phyloP scores from a whole-genome alignment of 2,888 invertebrate species.

The Spatulosminthurus flaviceps region DNA sequence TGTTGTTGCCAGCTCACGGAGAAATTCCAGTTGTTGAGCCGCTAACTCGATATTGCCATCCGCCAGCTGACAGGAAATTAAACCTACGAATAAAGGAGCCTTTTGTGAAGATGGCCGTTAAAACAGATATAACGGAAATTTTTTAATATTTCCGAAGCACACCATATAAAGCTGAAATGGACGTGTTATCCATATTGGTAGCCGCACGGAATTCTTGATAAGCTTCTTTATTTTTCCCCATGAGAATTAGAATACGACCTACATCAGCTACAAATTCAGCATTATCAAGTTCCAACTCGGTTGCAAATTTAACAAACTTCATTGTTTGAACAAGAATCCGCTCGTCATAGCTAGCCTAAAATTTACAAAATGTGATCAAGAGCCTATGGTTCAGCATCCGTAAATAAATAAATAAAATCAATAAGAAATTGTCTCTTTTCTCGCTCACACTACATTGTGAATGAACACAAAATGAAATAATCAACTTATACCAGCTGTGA shows the following conservation, averaged over 20 bases:
- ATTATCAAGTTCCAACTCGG: constrained; percentile 76
- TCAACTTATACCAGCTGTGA: constrained; percentile 72
- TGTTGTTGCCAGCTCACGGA: constrained; percentile 81
- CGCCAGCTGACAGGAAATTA: constrained; percentile 82
- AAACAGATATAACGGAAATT: constrained; percentile 23
- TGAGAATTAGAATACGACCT: constrained; percentile 80
- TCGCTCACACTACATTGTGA: background rate
- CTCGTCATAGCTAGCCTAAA: constrained; percentile 66
- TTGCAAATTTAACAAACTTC: constrained; percentile 81
- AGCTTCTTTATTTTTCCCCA: constrained; percentile 81
- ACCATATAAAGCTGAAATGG: constrained; percentile 74
- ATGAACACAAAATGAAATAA: background rate
- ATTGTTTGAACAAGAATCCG: constrained; percentile 78
- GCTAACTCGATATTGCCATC: constrained; percentile 79
- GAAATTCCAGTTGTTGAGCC: constrained; percentile 84
- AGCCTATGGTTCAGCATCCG: no score
- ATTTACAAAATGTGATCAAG: no score
- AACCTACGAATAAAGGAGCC: no score
- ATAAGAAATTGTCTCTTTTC: no score
- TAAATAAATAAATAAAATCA: no score
- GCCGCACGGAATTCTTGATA: constrained; percentile 81
- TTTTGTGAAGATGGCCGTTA: no score
- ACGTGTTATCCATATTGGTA: constrained; percentile 84
- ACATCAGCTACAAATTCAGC: constrained; percentile 81
- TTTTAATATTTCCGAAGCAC: background rate